Evolutionary conservation across 2,888 invertebrate genomes (phyloP), one percentile per base, ranked within the genome.

Genomic region (Eristalinus sepulchralis): DNA sequence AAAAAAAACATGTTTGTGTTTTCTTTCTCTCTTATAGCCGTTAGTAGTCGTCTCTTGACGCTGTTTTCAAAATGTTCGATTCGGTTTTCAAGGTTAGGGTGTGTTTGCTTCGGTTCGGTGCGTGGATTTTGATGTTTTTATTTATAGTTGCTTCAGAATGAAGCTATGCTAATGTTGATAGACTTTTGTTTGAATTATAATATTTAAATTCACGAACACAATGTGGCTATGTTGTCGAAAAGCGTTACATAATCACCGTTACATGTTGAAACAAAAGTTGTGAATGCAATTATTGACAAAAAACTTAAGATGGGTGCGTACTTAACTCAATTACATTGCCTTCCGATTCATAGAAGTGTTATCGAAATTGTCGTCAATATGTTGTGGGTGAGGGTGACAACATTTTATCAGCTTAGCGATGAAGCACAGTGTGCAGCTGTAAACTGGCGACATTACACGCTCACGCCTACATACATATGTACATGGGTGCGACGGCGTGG

Each of bases 51-150:
- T 17, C 47, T 47, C 47, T 47, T 8, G 17, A 17, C 47, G 47
- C 5, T 47, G 47, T n/a, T n/a, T n/a, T 59, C 24, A 8, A 27
- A 70, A 24, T 59, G 4, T 22, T 24, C 47, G 47, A 64, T 57
- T 70, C 36, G 27, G 1, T 36, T 70, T 70, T 59, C 70, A 70
- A 70, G 70, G 70, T 59, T 59, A 70, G 27, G 59, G 57, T 36
- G 36, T n/a, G 47, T 47, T 47, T 47, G 47, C 8, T 5, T 47
- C 17, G 17, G 17, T 6, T 17, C 10, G 68, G n/a, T 34, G 24
- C 34, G 9, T 70, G 24, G 34, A 55, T 70, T 59, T 70, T n/a
- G 17, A 59, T 27, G 27, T 8, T 36, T 59, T 59, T 70, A 70
- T 70, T 70, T 70, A 39, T 70, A 70, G 59, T 33, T 20, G 55